phyloP scores from a whole-genome alignment of 2,888 invertebrate genomes.

The Cryptocephalus moraei region DNA sequence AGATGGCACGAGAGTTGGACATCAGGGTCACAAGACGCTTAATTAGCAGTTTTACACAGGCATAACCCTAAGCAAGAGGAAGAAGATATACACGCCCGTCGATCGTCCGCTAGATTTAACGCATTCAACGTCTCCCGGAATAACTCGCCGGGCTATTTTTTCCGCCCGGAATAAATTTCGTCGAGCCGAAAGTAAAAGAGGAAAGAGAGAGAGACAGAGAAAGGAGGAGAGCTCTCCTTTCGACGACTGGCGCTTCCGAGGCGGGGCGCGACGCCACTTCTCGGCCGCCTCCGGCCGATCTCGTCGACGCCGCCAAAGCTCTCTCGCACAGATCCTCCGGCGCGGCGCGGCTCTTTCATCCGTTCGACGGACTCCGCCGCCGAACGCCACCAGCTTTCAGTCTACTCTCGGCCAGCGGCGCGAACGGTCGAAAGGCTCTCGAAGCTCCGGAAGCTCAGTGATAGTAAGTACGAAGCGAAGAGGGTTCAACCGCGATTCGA shows the following conservation, averaged over 20 bases:
- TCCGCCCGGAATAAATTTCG: conserved; percentile 24
- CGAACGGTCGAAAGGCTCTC: conserved; percentile 11
- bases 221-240: conserved; percentile 1
- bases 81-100: conserved; percentile 10
- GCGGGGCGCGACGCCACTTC: conserved; percentile 17
- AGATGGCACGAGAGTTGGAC: too few relatives aligned
- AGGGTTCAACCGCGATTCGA: too few relatives aligned
- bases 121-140: conserved; percentile 26
- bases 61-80: too few relatives aligned
- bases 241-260: conserved; percentile 10
- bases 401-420: conserved; percentile 22
- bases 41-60: too few relatives aligned
- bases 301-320: conserved; percentile 1
- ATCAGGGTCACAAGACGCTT: too few relatives aligned
- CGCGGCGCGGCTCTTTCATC: conserved; percentile 15
- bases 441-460: too few relatives aligned
- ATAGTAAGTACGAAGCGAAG: too few relatives aligned
- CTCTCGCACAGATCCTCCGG: not conserved
- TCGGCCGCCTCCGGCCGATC: conserved; percentile 9
- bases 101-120: conserved; percentile 34
- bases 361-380: conserved; percentile 7
- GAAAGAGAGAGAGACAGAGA: not conserved
- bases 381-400: conserved; percentile 29
- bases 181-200: conserved; percentile 4
- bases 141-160: conserved; percentile 25